These are phyloP conservation scores for Tineola bisselliella DNA, from an alignment of 2,888 invertebrate species.

Conservation along the genomic window DNA sequence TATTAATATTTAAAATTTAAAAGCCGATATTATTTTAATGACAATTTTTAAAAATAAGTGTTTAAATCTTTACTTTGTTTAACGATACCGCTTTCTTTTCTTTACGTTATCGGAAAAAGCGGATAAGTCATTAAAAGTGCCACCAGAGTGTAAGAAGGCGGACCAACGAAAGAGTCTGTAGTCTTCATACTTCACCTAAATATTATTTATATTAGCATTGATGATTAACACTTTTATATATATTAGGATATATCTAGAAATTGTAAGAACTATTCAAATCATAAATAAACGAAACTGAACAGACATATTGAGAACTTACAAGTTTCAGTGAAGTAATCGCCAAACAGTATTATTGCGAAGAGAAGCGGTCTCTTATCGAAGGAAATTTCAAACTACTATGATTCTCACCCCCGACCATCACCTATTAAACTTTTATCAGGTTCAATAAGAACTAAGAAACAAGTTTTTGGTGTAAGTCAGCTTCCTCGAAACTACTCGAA, in stretches of 20 bases:
- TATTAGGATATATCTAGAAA: too few relatives aligned
- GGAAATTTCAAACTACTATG: constrained; percentile 50
- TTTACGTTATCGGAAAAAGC: constrained; percentile 35
- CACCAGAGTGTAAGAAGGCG: constrained; percentile 49
- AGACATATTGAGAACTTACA: neutral
- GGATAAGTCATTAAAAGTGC: constrained; percentile 63
- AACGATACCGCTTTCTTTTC: constrained; percentile 34
- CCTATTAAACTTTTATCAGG: constrained; percentile 17
- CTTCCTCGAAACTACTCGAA: neutral
- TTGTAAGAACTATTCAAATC: too few relatives aligned
- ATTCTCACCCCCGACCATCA: constrained; percentile 30
- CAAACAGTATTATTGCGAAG: neutral
- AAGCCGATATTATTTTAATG: neutral
- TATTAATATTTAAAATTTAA: neutral
- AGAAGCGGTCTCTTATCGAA: constrained; percentile 31
- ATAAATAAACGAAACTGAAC: too few relatives aligned
- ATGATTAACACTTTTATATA: too few relatives aligned
- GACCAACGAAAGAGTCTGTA: constrained; percentile 16
- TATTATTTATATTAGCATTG: too few relatives aligned
- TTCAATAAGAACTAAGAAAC: neutral
- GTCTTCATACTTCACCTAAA: neutral
- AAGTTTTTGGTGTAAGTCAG: neutral
- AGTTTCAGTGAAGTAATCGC: neutral
- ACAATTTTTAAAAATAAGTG: neutral
- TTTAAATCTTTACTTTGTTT: constrained; percentile 21